Evolutionary conservation across 64 coral and sea anemone species (phyloP).

Genomic region (Pachyseris speciosa): DNA sequence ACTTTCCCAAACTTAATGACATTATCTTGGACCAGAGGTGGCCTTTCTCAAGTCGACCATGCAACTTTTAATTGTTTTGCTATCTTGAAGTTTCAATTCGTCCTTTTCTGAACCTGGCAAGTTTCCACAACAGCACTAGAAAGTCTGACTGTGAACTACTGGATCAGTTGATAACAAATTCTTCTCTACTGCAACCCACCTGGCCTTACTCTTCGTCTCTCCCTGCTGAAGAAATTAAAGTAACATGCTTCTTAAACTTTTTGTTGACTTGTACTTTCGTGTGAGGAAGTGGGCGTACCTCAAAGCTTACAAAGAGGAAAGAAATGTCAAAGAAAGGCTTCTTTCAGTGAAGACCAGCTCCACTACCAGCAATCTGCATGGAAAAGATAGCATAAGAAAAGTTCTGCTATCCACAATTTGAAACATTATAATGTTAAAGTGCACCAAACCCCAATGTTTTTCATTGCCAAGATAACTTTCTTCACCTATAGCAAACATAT

Average conservation of each 20-base stretch:
- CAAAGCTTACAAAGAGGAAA: not conserved
- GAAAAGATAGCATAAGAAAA: slow-evolving; percentile 44
- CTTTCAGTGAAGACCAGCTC: not conserved
- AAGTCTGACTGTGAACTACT: slow-evolving; percentile 18
- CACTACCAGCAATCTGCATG: not conserved
- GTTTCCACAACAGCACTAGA: not conserved
- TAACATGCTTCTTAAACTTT: not conserved
- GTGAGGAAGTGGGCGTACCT: not conserved
- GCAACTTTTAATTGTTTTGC: slow-evolving; percentile 13
- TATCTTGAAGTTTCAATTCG: slow-evolving; percentile 4
- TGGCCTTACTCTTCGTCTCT: slow-evolving; percentile 14
- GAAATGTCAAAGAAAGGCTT: not conserved
- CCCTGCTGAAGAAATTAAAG: not conserved
- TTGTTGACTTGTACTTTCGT: slow-evolving; percentile 19
- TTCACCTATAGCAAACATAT: no score
- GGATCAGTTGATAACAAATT: slow-evolving; percentile 1
- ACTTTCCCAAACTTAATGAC: slow-evolving; percentile 16
- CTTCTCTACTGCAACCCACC: not conserved
- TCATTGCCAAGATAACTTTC: no score
- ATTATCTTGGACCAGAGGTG: slow-evolving; percentile 16
- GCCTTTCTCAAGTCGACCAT: not conserved
- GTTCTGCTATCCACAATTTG: not conserved
- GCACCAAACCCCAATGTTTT: no score
- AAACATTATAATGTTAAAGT: not conserved
- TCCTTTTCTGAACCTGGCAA: slow-evolving; percentile 9